Conservation (phyloP, 2,888 invertebrate species). For the Piscicola geometra region DNA sequence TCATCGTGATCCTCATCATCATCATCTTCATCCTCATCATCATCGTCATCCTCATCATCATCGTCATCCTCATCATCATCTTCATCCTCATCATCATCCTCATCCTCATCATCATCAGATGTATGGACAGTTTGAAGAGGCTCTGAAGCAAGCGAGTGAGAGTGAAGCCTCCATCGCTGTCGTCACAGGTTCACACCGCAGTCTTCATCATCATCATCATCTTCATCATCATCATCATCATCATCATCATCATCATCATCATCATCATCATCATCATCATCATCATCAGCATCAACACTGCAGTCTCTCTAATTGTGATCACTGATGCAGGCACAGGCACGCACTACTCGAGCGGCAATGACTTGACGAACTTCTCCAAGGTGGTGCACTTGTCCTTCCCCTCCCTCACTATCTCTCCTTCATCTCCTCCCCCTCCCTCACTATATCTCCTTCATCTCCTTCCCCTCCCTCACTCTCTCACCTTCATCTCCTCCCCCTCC, state of each 20-base stretch:
- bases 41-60: not conserved
- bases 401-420: no score
- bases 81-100: conserved; percentile 22
- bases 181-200: conserved; percentile 62
- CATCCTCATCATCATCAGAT: no score
- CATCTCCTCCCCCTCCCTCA: no score
- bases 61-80: not conserved
- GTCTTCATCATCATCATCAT: conserved; percentile 5
- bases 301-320: conserved; percentile 35
- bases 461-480: no score
- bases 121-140: conserved; percentile 65
- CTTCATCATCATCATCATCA: conserved; percentile 32
- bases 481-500: no score
- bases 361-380: conserved; percentile 60
- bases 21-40: not conserved
- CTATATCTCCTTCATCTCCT: no score
- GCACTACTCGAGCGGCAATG: conserved; percentile 81
- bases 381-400: not conserved
- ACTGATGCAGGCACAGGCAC: conserved; percentile 65
- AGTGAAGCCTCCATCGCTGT: conserved; percentile 68
- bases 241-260: conserved; percentile 38
- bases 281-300: conserved; percentile 34
- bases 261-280: conserved; percentile 37
- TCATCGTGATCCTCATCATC: not conserved
- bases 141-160: conserved; percentile 66